Percentiles rank a stretch among this genome's conserved stretches.
Conservation (phyloP, 2,888 invertebrate genomes). For the Willowsia nigromaculata region DNA sequence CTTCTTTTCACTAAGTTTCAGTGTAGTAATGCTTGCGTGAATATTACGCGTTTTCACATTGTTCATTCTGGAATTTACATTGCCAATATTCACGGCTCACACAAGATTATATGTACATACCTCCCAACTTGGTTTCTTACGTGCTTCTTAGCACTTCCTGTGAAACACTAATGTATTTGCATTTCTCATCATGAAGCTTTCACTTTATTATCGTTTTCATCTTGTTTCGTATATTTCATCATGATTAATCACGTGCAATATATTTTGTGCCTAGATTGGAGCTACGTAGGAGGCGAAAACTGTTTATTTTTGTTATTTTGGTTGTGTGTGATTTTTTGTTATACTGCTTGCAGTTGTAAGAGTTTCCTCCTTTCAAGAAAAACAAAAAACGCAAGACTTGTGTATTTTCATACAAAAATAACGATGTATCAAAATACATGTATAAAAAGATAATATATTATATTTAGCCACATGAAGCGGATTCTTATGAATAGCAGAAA, state of each 20-base stretch:
- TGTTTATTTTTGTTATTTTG: background rate
- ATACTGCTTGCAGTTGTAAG: background rate
- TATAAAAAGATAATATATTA: background rate
- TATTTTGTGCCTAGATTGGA: background rate
- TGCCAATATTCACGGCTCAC: too few relatives aligned
- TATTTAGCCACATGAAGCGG: slow-evolving; percentile 15
- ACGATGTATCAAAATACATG: background rate
- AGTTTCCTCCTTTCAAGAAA: background rate
- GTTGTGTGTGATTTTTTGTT: slow-evolving; percentile 19
- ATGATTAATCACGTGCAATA: background rate
- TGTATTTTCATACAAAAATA: background rate
- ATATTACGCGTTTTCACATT: too few relatives aligned
- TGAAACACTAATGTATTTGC: background rate
- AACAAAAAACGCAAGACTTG: background rate
- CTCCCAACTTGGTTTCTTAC: background rate
- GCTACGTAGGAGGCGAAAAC: background rate
- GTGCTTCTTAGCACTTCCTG: background rate
- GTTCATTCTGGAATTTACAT: too few relatives aligned
- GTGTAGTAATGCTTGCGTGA: background rate
- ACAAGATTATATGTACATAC: background rate
- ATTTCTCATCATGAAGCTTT: background rate
- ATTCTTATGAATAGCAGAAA: background rate
- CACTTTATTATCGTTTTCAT: background rate
- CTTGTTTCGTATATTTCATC: background rate
- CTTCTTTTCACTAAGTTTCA: slow-evolving; percentile 6